A percentile compares a stretch with the other conserved stretches of the same genome.
phyloP scores from a whole-genome alignment of 2,113 vertebrate genomes.

The Dicentrarchus labrax region DNA sequence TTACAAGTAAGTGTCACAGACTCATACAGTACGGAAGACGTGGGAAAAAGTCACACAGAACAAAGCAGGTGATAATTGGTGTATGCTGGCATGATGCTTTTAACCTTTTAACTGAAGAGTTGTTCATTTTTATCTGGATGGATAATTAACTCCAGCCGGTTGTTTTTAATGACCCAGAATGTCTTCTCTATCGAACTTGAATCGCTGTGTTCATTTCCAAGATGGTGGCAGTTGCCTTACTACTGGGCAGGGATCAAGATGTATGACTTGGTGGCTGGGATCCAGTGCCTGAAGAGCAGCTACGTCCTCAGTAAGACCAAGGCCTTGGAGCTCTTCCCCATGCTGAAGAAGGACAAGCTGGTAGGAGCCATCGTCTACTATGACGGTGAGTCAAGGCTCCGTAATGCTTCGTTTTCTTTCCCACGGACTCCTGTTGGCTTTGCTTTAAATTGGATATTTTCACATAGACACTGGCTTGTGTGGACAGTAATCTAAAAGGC shows the following conservation, averaged over 20 bases:
- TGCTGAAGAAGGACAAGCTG: conserved; percentile 94
- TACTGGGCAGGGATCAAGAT: conserved; percentile 98
- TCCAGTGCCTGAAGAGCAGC: conserved; percentile 94
- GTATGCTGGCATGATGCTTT: background rate
- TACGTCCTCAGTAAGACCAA: conserved; percentile 93
- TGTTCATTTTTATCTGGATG: background rate
- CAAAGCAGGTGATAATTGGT: background rate
- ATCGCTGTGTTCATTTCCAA: conserved; percentile 50
- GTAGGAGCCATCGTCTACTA: conserved; percentile 98
- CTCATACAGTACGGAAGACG: too few species aligned
- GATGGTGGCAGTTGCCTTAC: conserved; percentile 99
- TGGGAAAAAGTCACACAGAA: background rate
- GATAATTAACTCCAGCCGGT: background rate
- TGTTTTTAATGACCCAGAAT: too few species aligned
- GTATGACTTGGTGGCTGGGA: conserved; percentile 95
- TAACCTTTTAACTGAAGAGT: background rate
- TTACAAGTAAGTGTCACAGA: conserved; percentile 90
- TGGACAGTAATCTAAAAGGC: conserved; percentile 17
- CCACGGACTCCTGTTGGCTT: background rate
- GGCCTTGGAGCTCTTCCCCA: conserved; percentile 95
- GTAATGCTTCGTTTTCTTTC: background rate
- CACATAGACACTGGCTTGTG: background rate
- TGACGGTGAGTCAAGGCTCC: conserved; percentile 87
- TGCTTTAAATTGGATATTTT: background rate
- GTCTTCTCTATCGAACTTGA: background rate